These are phyloP conservation scores for Cyclura pinguis DNA, from an alignment of 2,797 vertebrate genomes.

Conservation along the genomic window DNA sequence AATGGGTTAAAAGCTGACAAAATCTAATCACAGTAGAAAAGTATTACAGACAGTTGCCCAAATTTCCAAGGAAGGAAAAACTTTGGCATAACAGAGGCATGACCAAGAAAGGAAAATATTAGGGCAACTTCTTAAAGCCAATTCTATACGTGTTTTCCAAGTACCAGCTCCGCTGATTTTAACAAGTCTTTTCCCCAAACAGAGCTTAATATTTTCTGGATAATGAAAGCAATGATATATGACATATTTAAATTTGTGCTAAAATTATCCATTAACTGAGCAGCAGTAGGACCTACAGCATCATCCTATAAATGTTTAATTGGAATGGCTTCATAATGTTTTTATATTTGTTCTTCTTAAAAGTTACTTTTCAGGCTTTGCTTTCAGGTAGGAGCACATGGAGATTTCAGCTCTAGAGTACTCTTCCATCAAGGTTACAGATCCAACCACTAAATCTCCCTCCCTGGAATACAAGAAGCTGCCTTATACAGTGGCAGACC, in stretches of 20 bases:
- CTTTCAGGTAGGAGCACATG: neutral
- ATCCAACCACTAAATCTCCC: neutral
- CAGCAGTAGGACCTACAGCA: too few species aligned
- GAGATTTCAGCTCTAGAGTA: neutral
- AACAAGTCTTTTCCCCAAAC: neutral
- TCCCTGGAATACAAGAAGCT: neutral
- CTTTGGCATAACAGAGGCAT: neutral
- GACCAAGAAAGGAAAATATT: neutral
- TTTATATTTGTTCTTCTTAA: too few species aligned
- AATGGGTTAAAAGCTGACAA: slow-evolving; percentile 26
- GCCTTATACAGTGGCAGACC: too few species aligned
- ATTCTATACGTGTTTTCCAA: too few species aligned
- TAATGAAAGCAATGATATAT: too few species aligned
- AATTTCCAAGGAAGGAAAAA: neutral
- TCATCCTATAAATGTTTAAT: too few species aligned
- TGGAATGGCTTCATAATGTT: too few species aligned
- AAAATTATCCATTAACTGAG: too few species aligned
- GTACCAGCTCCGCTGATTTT: neutral
- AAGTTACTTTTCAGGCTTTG: too few species aligned
- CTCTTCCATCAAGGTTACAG: neutral
- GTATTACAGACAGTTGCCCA: neutral
- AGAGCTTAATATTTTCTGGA: too few species aligned
- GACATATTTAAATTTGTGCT: too few species aligned
- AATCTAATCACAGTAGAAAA: neutral
- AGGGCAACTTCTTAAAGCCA: neutral